A percentile compares a stretch with the other conserved stretches of the same genome.
Conservation (phyloP, 2,888 invertebrate genomes). For the Rhyacophila evoluta region DNA sequence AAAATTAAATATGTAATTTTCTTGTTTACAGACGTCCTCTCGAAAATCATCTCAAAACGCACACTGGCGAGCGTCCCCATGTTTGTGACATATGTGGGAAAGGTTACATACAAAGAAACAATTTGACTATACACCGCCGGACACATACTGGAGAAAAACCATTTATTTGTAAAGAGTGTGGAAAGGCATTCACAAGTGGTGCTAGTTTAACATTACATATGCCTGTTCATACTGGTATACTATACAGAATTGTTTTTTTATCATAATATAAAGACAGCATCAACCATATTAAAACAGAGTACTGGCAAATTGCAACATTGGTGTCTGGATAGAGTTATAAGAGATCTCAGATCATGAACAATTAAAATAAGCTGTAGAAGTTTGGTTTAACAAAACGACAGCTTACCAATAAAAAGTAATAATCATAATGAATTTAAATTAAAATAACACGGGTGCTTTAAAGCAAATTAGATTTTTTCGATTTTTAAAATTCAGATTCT, state of each 20-base stretch:
- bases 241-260: no score
- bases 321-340: no score
- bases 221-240: conserved; percentile 53
- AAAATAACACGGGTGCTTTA: no score
- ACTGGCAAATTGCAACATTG: no score
- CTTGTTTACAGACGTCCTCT: conserved; percentile 49
- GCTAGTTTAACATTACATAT: conserved; percentile 51
- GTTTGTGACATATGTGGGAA: conserved; percentile 52
- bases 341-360: no score
- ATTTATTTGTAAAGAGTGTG: conserved; percentile 49
- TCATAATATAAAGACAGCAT: no score
- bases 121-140: conserved; percentile 47
- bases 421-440: neutral
- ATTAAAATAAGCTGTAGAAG: no score
- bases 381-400: no score
- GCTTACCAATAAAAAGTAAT: no score
- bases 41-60: conserved; percentile 51
- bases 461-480: no score
- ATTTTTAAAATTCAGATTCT: no score
- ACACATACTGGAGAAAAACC: conserved; percentile 52
- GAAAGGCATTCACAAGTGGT: conserved; percentile 52
- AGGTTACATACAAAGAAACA: conserved; percentile 52
- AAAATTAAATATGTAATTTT: neutral
- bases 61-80: conserved; percentile 51
- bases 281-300: no score